Evolutionary conservation across 2,797 vertebrate species (phyloP).

Genomic region (Ctenosaura bakeri): DNA sequence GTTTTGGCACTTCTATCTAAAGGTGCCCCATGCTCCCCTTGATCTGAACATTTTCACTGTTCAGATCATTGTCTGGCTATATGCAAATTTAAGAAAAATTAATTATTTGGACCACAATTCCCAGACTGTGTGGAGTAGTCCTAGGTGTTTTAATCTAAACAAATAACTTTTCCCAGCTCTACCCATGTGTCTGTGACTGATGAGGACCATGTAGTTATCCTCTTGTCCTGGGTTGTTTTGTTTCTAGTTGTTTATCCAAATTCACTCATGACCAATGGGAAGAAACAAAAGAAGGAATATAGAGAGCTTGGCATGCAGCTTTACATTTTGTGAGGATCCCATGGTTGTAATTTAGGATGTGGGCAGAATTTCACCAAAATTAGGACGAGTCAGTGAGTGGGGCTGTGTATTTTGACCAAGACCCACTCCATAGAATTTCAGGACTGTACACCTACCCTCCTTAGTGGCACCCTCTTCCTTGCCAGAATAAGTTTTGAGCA

Average conservation of each 20-base stretch:
- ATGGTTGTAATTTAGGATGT: not conserved
- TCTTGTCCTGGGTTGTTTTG: not conserved
- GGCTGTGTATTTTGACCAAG: not conserved
- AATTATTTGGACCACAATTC: not conserved
- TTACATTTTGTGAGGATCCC: not conserved
- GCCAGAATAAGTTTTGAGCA: not conserved
- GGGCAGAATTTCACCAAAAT: not conserved
- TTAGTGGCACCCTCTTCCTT: not conserved
- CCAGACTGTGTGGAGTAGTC: too few species aligned
- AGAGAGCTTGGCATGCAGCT: not conserved
- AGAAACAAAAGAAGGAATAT: not conserved
- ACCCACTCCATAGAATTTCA: not conserved
- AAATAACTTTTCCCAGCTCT: not conserved
- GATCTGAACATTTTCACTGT: not conserved
- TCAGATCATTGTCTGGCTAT: not conserved
- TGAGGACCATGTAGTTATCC: not conserved
- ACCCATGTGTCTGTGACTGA: not conserved
- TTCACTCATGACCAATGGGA: not conserved
- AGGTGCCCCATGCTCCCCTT: not conserved
- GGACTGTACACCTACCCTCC: not conserved
- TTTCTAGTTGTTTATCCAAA: not conserved
- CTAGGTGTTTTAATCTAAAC: not conserved
- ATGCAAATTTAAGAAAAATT: not conserved
- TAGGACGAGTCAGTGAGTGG: not conserved
- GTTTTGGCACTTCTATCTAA: not conserved